A percentile compares a stretch with the other conserved stretches of the same genome.
Evolutionary conservation across 2,888 invertebrate genomes (phyloP).

Genomic region (Gordius sp.): DNA sequence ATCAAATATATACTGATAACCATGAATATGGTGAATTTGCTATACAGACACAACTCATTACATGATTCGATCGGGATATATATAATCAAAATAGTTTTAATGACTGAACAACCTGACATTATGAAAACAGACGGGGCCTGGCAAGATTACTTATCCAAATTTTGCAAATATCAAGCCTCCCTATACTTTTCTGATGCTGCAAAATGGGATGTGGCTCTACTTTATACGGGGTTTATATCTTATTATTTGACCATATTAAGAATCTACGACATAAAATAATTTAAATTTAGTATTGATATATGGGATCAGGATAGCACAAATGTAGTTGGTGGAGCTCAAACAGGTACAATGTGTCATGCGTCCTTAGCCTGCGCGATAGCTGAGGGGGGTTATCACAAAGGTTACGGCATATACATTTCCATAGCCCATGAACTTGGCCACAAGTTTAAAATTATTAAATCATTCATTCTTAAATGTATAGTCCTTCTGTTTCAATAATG

Average conservation of each 20-base stretch:
- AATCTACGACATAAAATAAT: not conserved
- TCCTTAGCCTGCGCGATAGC: not conserved
- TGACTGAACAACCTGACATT: not conserved
- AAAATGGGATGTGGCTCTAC: not conserved
- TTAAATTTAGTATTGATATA: conserved; percentile 3
- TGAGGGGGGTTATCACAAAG: conserved; percentile 2
- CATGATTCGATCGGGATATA: not conserved
- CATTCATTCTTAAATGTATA: not conserved
- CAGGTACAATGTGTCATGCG: not conserved
- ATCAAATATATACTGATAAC: not conserved
- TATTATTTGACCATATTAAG: not conserved
- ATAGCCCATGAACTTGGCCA: not conserved
- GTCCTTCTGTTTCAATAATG: no score
- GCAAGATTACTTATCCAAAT: not conserved
- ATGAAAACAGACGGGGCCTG: not conserved
- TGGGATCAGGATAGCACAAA: not conserved
- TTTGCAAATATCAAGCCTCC: not conserved
- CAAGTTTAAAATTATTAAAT: not conserved
- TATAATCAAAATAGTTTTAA: not conserved
- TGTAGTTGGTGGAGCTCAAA: not conserved
- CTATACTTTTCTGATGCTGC: not conserved
- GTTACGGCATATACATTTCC: not conserved
- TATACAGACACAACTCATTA: not conserved
- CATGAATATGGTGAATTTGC: not conserved
- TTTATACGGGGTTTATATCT: not conserved